These are phyloP conservation scores for Rhinichthys klamathensis DNA, from an alignment of 2,113 vertebrate genomes.

Conservation along the genomic window DNA sequence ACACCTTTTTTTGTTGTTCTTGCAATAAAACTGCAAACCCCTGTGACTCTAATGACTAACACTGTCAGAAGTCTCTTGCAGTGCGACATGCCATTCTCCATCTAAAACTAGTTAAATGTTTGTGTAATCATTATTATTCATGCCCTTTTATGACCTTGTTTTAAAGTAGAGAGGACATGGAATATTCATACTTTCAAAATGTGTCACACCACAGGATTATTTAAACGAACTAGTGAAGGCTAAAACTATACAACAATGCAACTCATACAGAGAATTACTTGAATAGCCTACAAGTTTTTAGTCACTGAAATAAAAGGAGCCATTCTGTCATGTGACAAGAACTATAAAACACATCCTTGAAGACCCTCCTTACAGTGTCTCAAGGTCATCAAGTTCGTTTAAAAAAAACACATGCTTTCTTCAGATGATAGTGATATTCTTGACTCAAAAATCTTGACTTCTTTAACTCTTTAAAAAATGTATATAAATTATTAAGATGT, in stretches of 20 bases:
- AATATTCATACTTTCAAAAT: not conserved
- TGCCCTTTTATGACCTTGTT: not conserved
- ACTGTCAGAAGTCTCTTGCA: not conserved
- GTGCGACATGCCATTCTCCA: no score
- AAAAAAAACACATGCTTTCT: not conserved
- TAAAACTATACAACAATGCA: not conserved
- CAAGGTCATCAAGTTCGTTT: not conserved
- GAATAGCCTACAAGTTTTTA: not conserved
- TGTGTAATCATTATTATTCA: not conserved
- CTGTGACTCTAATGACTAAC: not conserved
- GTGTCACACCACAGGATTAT: not conserved
- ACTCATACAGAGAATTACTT: not conserved
- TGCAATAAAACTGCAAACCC: not conserved
- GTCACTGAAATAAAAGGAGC: not conserved
- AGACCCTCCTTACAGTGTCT: not conserved
- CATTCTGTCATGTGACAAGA: not conserved
- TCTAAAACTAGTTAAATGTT: not conserved
- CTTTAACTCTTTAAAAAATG: no score
- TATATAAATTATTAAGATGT: no score
- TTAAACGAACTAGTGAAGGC: not conserved
- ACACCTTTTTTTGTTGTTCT: not conserved
- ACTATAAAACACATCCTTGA: not conserved
- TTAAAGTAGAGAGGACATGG: not conserved
- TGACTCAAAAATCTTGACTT: no score
- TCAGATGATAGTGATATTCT: not conserved